Evolutionary conservation across 1,140 invertebrate genomes (phyloP).

Genomic region (Capitella teleta): DNA sequence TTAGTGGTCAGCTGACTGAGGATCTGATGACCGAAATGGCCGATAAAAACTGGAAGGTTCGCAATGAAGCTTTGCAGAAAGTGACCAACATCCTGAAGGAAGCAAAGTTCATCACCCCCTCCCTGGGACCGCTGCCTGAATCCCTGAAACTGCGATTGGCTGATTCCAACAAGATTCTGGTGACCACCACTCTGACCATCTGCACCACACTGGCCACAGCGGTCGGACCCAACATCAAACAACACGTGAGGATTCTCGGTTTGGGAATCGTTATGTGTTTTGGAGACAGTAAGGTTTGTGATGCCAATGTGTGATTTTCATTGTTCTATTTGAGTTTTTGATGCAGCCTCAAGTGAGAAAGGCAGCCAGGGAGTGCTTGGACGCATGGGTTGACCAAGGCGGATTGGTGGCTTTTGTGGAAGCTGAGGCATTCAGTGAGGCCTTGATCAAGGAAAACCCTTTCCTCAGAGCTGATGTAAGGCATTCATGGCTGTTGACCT

Average conservation of each 20-base stretch:
- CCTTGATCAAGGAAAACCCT: constrained; percentile 70
- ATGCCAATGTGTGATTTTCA: not conserved
- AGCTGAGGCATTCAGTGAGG: constrained; percentile 76
- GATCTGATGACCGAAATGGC: constrained; percentile 65
- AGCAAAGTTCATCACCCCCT: constrained; percentile 66
- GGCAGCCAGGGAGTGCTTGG: constrained; percentile 66
- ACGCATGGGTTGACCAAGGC: constrained; percentile 68
- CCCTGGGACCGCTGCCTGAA: constrained; percentile 69
- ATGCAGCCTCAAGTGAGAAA: constrained; percentile 61
- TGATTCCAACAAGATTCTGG: constrained; percentile 83
- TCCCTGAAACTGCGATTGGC: constrained; percentile 61
- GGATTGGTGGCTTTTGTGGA: constrained; percentile 65
- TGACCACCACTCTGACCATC: constrained; percentile 55
- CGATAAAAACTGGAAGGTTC: constrained; percentile 91
- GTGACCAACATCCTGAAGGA: constrained; percentile 57
- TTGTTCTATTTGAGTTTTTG: not conserved
- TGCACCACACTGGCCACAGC: constrained; percentile 65
- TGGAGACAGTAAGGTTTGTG: constrained; percentile 56
- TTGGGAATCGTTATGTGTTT: constrained; percentile 68
- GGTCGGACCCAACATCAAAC: constrained; percentile 69
- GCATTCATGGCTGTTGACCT: not conserved
- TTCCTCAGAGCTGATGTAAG: constrained; percentile 58
- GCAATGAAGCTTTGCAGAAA: constrained; percentile 72
- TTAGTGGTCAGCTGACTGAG: constrained; percentile 68
- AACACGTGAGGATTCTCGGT: constrained; percentile 66